Conservation (phyloP, 2,888 invertebrate genomes). For the Acrocyrtus sp. region DNA sequence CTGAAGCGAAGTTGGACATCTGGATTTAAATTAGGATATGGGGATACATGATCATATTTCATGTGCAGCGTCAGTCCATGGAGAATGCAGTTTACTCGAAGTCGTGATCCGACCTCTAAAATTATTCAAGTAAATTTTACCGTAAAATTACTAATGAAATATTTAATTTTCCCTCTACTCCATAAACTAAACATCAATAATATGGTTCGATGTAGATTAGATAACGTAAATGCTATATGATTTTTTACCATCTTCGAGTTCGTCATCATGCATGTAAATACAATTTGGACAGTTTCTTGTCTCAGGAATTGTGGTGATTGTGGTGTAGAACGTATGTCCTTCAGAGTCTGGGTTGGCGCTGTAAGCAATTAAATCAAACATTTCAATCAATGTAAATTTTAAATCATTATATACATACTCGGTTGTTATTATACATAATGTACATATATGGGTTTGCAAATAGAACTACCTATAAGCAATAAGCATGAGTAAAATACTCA, state of each 20-base stretch:
- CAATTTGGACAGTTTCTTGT: slow-evolving; percentile 54
- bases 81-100: slow-evolving; percentile 80
- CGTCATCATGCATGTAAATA: slow-evolving; percentile 57
- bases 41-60: slow-evolving; percentile 88
- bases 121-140: background rate
- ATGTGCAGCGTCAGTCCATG: slow-evolving; percentile 94
- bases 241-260: slow-evolving; percentile 55
- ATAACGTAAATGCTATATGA: background rate
- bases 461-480: no score
- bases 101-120: slow-evolving; percentile 69
- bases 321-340: slow-evolving; percentile 54
- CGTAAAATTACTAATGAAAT: background rate
- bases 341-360: slow-evolving; percentile 51
- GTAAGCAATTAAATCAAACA: background rate
- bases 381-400: no score
- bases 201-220: background rate
- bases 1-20: slow-evolving; percentile 68
- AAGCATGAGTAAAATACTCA: no score
- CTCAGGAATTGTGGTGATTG: slow-evolving; percentile 56
- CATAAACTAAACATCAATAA: no score
- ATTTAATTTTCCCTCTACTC: no score
- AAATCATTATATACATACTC: no score
- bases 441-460: no score
- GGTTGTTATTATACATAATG: no score
- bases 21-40: slow-evolving; percentile 78